Evolutionary conservation across 2,113 vertebrate species (phyloP).

Genomic region (Myiagra hebetior): DNA sequence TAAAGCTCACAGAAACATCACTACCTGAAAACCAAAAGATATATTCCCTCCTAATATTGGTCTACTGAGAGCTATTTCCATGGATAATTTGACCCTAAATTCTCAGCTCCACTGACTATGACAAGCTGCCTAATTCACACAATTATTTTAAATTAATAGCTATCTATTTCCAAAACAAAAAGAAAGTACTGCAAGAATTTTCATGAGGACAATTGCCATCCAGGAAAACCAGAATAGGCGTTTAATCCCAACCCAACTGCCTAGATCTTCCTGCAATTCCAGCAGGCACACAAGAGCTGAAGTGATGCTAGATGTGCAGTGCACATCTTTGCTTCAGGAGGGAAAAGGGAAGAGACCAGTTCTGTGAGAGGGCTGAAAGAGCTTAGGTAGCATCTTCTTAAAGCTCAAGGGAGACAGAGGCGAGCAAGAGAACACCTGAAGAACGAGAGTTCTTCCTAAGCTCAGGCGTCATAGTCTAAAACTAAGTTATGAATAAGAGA

Average conservation of each 20-base stretch:
- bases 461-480: background rate
- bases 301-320: background rate
- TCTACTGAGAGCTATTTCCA: conserved; percentile 1
- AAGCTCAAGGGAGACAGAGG: background rate
- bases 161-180: background rate
- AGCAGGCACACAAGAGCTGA: background rate
- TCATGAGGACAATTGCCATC: background rate
- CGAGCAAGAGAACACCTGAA: background rate
- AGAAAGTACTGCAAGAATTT: background rate
- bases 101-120: background rate
- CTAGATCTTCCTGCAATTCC: background rate
- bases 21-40: background rate
- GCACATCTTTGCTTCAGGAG: background rate
- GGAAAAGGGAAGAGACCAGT: background rate
- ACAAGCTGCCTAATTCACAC: background rate
- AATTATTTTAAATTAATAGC: conserved; percentile 22
- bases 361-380: background rate
- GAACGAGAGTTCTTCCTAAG: background rate
- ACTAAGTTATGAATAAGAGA: background rate
- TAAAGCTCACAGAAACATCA: background rate
- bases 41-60: background rate
- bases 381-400: background rate
- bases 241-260: background rate
- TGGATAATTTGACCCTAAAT: conserved; percentile 21
- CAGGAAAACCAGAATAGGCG: background rate